Evolutionary conservation across 1,140 invertebrate species (phyloP).

Genomic region (Pissodes strobi): DNA sequence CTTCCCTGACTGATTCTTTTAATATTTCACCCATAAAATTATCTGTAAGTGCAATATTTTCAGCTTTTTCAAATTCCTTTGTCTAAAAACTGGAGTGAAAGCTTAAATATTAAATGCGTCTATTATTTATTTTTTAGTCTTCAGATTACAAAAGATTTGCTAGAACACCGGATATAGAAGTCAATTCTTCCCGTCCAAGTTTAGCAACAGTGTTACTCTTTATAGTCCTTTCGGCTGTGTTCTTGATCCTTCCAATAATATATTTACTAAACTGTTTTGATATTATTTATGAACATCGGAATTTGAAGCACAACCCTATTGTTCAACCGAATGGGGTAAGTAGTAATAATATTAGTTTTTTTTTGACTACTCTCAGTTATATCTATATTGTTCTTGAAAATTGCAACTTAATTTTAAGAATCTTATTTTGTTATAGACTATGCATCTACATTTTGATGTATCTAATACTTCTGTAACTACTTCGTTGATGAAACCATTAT

Average conservation of each 20-base stretch:
- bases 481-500: too few species aligned
- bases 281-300: constrained; percentile 43
- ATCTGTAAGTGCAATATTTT: constrained; percentile 44
- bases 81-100: too few species aligned
- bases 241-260: constrained; percentile 50
- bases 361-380: too few species aligned
- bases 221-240: constrained; percentile 48
- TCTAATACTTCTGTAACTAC: too few species aligned
- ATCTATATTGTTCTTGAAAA: too few species aligned
- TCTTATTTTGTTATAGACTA: too few species aligned
- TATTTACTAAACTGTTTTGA: constrained; percentile 52
- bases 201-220: constrained; percentile 43
- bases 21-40: constrained; percentile 54
- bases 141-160: constrained; percentile 29
- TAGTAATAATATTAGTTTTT: too few species aligned
- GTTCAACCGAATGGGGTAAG: constrained; percentile 26
- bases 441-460: too few species aligned
- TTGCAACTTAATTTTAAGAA: too few species aligned
- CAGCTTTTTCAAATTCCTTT: too few species aligned
- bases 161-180: constrained; percentile 25
- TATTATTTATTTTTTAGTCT: too few species aligned
- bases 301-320: constrained; percentile 33
- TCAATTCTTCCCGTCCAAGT: constrained; percentile 47
- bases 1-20: constrained; percentile 51
- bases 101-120: too few species aligned